Evolutionary conservation across 2,113 vertebrate species (phyloP), one percentile per base, ranked within the genome.

Genomic region (Monopterus albus): DNA sequence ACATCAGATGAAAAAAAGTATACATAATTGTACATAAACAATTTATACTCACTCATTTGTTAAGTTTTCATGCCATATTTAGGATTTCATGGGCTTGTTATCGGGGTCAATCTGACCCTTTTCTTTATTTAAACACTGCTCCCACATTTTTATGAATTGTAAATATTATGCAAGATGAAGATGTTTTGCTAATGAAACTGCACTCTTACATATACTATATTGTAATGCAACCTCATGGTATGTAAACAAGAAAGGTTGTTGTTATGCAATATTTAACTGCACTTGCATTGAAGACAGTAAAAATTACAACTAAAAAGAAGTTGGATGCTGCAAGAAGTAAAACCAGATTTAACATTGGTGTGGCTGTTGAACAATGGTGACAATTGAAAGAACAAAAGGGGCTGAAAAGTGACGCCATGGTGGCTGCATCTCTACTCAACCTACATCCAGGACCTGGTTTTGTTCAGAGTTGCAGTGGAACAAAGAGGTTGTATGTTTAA

Each of bases 11-110:
- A 46, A 36, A 35, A 43, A 36, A 28, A 66, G 3, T 1, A 18
- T 6, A 12, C 11, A 50, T 25, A 51, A 15, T 14, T 62, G 12
- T 45, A 64, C 12, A 42, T 11, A 64, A 72, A 61, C 15, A 61
- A 35, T 39, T 43, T 79, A 38, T 26, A 39, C 14, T 29, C 0
- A 35, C 1, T 26, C 3, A 17, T 45, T 29, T 14, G 23, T 28
- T 13, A 2, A 49, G 20, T 28, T 63, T 40, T 53, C 1, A 28
- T 18, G 18, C 31, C 21, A 57, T 70, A 73, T 58, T 9, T 47
- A n/a, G 36, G 39, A 69, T 76, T 45, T 51, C 18, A 9, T 5
- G 3, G 62, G 46, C 15, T 25, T 40, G 8, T 33, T 23, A 33
- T 58, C n/a, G 17, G 25, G 2, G 28, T 13, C 3, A 10, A 25